These are phyloP conservation scores for Conchocele bisecta DNA, from an alignment of 2,888 invertebrate species.

Conservation along the genomic window DNA sequence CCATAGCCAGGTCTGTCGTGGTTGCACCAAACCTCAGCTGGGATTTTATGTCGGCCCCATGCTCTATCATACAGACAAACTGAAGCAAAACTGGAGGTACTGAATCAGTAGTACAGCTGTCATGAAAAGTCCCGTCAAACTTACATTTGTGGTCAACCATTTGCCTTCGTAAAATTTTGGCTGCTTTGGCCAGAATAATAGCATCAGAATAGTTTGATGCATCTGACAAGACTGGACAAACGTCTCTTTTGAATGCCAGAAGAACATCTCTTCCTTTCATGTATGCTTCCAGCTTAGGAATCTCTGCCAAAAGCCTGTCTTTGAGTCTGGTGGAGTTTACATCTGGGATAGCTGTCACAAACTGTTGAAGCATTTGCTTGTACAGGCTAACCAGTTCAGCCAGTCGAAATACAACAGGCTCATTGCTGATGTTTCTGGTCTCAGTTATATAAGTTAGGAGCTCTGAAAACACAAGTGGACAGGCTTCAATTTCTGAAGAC, in stretches of 20 bases:
- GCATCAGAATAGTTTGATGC: conserved; percentile 47
- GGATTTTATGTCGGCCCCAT: conserved; percentile 27
- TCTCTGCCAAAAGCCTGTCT: conserved; percentile 25
- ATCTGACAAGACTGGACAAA: conserved; percentile 27
- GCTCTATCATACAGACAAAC: conserved; percentile 38
- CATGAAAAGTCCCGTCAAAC: conserved; percentile 44
- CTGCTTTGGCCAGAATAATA: conserved; percentile 51
- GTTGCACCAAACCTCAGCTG: conserved; percentile 15
- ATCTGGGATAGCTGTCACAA: conserved; percentile 22
- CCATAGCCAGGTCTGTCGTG: conserved; percentile 15
- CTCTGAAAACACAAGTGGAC: too few species aligned
- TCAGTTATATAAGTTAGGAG: too few species aligned
- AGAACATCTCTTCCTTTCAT: conserved; percentile 47
- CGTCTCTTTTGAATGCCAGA: conserved; percentile 50
- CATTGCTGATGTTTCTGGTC: conserved; percentile 1
- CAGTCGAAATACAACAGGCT: conserved; percentile 34
- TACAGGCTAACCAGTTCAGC: conserved; percentile 41
- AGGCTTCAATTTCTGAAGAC: too few species aligned
- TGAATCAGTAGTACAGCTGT: conserved; percentile 23
- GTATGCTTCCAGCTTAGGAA: conserved; percentile 39
- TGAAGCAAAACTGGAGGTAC: conserved; percentile 20
- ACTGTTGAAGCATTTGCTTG: conserved; percentile 35
- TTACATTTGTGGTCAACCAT: conserved; percentile 30
- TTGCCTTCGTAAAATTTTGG: conserved; percentile 43
- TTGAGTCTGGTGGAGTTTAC: conserved; percentile 24